These are phyloP conservation scores for Pararge aegeria DNA, from an alignment of 1,140 invertebrate species.

Conservation along the genomic window DNA sequence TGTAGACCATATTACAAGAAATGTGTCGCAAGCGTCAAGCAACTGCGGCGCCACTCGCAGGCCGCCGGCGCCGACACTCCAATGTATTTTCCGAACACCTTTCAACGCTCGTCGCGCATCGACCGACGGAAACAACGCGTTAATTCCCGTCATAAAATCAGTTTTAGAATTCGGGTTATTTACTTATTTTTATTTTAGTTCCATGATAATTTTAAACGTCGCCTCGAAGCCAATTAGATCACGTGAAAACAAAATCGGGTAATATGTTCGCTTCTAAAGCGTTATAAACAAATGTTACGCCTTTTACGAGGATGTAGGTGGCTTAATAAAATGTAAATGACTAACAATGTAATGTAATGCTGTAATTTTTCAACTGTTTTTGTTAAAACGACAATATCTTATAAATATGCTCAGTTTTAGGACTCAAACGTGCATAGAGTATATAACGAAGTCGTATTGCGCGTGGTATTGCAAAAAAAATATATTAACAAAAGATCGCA, in stretches of 20 bases:
- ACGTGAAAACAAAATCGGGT: slow-evolving; percentile 61
- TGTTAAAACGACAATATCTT: no score
- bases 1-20: slow-evolving; percentile 30
- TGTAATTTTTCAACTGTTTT: no score
- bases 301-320: slow-evolving; percentile 4
- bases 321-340: slow-evolving; percentile 1
- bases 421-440: no score
- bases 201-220: slow-evolving; percentile 76
- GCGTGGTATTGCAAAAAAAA: no score
- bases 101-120: slow-evolving; percentile 75
- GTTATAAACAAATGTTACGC: slow-evolving; percentile 19
- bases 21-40: slow-evolving; percentile 48
- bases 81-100: slow-evolving; percentile 73
- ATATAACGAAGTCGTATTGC: no score
- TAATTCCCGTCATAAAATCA: slow-evolving; percentile 80
- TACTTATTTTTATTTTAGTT: slow-evolving; percentile 79
- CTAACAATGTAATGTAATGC: no score
- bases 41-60: slow-evolving; percentile 39
- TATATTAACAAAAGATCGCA: no score
- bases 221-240: slow-evolving; percentile 73
- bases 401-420: no score
- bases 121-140: slow-evolving; percentile 78
- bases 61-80: slow-evolving; percentile 52
- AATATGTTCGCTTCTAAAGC: slow-evolving; percentile 29
- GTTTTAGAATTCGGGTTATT: slow-evolving; percentile 79